Percentiles rank a stretch among this genome's conserved stretches.
phyloP scores from a whole-genome alignment of 2,888 invertebrate genomes.

The Smittia aterrima region DNA sequence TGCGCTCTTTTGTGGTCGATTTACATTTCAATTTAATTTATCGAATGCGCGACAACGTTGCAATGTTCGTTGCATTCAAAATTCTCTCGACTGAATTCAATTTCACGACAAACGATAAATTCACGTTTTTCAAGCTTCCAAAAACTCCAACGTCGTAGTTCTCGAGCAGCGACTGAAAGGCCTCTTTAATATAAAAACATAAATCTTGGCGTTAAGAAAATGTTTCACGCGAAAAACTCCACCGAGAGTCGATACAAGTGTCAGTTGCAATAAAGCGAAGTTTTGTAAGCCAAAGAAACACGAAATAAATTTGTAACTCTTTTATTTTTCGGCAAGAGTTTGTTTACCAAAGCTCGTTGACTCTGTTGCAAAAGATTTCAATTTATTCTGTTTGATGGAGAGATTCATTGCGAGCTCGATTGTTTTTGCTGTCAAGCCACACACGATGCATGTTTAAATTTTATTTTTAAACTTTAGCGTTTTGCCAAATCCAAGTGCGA shows the following conservation, averaged over 20 bases:
- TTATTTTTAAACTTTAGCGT: no score
- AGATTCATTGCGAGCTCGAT: no score
- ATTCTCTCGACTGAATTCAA: neutral
- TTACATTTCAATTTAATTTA: neutral
- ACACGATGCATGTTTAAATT: no score
- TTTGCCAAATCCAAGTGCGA: no score
- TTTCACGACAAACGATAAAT: neutral
- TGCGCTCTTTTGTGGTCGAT: neutral
- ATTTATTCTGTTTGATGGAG: no score
- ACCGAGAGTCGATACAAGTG: conserved; percentile 35
- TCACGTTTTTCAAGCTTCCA: neutral
- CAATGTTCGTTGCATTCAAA: neutral
- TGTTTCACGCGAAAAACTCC: neutral
- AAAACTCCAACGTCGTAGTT: neutral
- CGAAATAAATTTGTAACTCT: conserved; percentile 31
- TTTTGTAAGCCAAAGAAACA: conserved; percentile 12
- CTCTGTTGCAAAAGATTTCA: no score
- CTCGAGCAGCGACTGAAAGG: neutral
- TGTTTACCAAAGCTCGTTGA: neutral
- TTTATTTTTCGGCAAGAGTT: neutral
- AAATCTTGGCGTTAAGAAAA: conserved; percentile 35
- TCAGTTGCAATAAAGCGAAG: conserved; percentile 29
- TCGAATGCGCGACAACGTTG: neutral
- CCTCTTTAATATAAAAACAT: conserved; percentile 25
- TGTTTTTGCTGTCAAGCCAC: no score